These are phyloP conservation scores for Leptogaster cylindrica DNA, from an alignment of 2,888 invertebrate genomes.

Conservation along the genomic window DNA sequence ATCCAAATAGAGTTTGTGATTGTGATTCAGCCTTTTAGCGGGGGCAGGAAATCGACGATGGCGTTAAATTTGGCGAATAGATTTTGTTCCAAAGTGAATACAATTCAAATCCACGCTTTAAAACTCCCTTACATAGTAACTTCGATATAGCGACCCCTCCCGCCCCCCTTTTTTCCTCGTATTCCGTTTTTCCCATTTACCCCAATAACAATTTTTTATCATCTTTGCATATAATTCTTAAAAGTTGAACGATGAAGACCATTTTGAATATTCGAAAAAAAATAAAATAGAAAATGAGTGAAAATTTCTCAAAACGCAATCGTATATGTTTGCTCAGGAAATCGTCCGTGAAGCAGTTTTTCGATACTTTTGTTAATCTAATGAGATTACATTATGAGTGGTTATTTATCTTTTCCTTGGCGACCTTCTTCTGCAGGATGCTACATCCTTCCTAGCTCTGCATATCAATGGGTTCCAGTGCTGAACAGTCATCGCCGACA, in stretches of 20 bases:
- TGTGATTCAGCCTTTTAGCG: background rate
- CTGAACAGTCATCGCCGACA: too few relatives aligned
- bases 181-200: too few relatives aligned
- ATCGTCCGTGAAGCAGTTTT: slow-evolving; percentile 18
- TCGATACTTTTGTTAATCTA: slow-evolving; percentile 19
- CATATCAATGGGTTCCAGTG: too few relatives aligned
- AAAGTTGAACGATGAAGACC: background rate
- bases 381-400: slow-evolving; percentile 29
- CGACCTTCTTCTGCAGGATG: background rate
- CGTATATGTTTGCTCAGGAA: slow-evolving; percentile 22
- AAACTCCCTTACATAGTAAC: too few relatives aligned
- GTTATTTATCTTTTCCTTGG: slow-evolving; percentile 18
- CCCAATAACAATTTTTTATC: too few relatives aligned
- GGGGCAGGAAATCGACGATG: background rate
- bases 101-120: too few relatives aligned
- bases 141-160: background rate
- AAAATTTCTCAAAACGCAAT: slow-evolving; percentile 2
- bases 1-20: background rate
- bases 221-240: background rate
- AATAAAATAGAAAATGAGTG: slow-evolving; percentile 17
- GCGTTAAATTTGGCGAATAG: background rate
- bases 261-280: slow-evolving; percentile 18
- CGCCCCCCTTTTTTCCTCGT: background rate
- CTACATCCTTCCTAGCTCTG: too few relatives aligned
- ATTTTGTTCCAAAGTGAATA: too few relatives aligned